Evolutionary conservation across 2,797 vertebrate species (phyloP), one percentile per base, ranked within the genome.

Genomic region (Premnoplex brunnescens): DNA sequence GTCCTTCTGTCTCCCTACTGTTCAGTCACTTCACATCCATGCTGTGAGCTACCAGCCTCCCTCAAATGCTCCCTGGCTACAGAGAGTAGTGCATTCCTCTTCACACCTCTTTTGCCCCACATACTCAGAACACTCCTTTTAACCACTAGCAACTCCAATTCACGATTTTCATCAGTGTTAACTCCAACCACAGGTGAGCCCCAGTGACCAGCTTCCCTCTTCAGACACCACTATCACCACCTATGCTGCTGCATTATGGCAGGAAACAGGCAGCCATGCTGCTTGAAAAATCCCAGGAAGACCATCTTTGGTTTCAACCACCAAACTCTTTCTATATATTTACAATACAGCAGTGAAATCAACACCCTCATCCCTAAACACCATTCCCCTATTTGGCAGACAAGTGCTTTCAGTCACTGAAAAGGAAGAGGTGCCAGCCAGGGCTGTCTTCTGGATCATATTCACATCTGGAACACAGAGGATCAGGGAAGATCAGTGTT

Each of bases 291-390:
- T 24, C 71, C 71, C 80, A 88, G 20, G 10, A 95, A 89, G 32
- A 92, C 64, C 39, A 68, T 56, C 83, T 95, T 89, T 88, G 81
- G 84, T 78, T 95, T 91, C 75, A 93, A 55, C 26, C 39, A 89
- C 54, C 51, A 32, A 90, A 77, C 43, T 73, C 68, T 34, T 76
- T 89, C 67, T 18, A 51, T 21, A 21, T 48, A 60, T 55, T 24
- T 37, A 87, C 60, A 79, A 81, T 58, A 82, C 66, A 91, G 59
- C 77, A 92, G 62, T 56, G 74, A 94, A 84, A 73, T 80, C 56
- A 83, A 63, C 59, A 91, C 49, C 6, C 10, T 54, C 60, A 27
- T 41, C n/a, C 58, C 84, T 87, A 41, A 92, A 85, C 1, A 12
- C 22, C 60, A 76, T 60, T 88, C 51, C 44, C 20, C 18, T 51